Conservation (phyloP, 2,113 vertebrate species). For the Anthoscopus minutus region DNA sequence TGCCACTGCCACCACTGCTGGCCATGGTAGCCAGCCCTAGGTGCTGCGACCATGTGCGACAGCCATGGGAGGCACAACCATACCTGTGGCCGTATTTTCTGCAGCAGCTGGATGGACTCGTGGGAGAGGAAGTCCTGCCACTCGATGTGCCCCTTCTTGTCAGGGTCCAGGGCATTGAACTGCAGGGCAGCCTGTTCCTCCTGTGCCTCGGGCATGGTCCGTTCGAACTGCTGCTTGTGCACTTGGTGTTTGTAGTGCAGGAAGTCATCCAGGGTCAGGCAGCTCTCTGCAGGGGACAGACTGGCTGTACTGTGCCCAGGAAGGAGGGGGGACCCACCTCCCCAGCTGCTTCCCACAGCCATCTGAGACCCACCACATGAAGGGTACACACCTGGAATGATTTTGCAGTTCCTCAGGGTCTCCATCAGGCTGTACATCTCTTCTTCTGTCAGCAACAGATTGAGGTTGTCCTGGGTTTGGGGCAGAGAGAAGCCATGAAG, state of each 20-base stretch:
- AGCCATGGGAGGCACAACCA: rapidly evolving
- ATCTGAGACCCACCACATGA: rapidly evolving
- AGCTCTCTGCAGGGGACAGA: slow-evolving; percentile 74
- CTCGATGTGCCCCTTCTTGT: slow-evolving; percentile 86
- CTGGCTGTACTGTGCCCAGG: not conserved
- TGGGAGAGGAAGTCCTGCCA: slow-evolving; percentile 94
- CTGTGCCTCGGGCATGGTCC: slow-evolving; percentile 79
- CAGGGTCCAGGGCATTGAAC: slow-evolving; percentile 85
- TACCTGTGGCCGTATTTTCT: slow-evolving; percentile 88
- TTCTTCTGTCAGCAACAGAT: slow-evolving; percentile 92
- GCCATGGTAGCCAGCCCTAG: not conserved
- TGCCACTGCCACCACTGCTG: no score
- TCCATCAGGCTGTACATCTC: slow-evolving; percentile 95
- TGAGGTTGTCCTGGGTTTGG: slow-evolving; percentile 86
- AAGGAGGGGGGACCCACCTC: not conserved
- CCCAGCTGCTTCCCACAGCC: not conserved
- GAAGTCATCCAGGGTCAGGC: slow-evolving; percentile 87
- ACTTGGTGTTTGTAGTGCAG: slow-evolving; percentile 90
- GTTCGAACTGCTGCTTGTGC: slow-evolving; percentile 83
- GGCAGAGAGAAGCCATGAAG: not conserved
- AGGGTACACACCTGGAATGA: slow-evolving; percentile 82
- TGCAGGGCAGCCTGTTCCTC: slow-evolving; percentile 85
- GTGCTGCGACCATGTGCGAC: not conserved
- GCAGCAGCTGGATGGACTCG: slow-evolving; percentile 85
- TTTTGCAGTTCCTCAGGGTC: slow-evolving; percentile 86